Evolutionary conservation across 2,888 invertebrate genomes (phyloP), one percentile per base, ranked within the genome.

Genomic region (Aelia acuminata): DNA sequence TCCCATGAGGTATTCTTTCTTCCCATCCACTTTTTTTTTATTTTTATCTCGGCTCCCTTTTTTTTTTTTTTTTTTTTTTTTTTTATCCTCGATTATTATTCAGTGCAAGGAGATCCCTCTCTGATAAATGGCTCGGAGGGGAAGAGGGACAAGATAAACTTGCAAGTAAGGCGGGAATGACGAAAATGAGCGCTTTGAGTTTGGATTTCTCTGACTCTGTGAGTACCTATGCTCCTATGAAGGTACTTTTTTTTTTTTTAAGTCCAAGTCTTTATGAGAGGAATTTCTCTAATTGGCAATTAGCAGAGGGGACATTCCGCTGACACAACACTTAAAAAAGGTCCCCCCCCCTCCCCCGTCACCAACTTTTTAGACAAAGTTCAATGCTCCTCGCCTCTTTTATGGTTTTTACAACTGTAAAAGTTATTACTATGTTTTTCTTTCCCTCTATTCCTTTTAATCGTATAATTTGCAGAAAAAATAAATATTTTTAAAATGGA

Each of bases 71-170:
- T 3, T 13, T 11, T 4, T 43, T 11, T n/a, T 15, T 35, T 80
- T 75, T 47, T 80, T 80, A 80, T 80, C 80, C 80, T 47, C 80
- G 39, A 80, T 80, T 80, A 39, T 80, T 80, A 80, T 80, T 80
- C 80, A 22, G 43, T 31, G 43, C 80, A 80, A 80, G 80, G 20
- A 80, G 43, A 47, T 80, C 80, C 43, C n/a, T 43, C 22, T 22
- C 43, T 80, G 80, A 80, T 80, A 80, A 80, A 80, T 80, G n/a
- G 80, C 43, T 80, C 43, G 80, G 43, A 80, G 80, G 80, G 80
- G 43, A 80, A 43, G 43, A n/a, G 20, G 39, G 75, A 43, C 43
- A 80, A 47, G 80, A 80, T 43, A 43, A 80, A 80, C 80, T 80
- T 43, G 22, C 22, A 43, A 13, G 80, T 35, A 35, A 35, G 22